Evolutionary conservation across 2,113 vertebrate species (phyloP), one percentile per base, ranked within the genome.

Genomic region (Otolemur garnettii): DNA sequence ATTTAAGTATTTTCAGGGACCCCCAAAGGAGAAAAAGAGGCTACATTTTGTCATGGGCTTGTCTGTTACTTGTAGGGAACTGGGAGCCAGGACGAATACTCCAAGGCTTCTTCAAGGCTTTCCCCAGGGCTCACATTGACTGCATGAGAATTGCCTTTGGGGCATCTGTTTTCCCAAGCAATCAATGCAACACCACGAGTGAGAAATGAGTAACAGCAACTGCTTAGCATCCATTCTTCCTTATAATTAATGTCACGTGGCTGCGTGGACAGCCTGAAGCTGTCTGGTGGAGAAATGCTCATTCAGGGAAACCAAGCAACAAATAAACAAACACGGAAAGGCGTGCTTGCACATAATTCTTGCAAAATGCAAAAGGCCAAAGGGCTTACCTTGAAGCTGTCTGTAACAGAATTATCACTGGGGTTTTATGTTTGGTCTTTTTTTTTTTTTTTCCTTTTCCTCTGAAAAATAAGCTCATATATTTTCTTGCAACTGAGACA

Each of bases 401-500:
- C 94, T 96, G 11, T 87, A 96, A 94, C 83, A 2, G 72, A 93
- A 94, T 95, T 94, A 90, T 72, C 22, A 53, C 66, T 64, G 68
- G 81, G 90, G 64, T 81, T 91, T 97, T 96, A 74, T 28, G 4
- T 5, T 69, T 95, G 72, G n/a, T 93, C 83, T 97, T 93, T 97
- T 97, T 75, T 74, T 97, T 93, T 97, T 97, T 74, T 74, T 77
- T 75, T 64, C 91, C 91, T 95, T 96, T 87, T 86, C 72, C 84
- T 90, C 80, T 96, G 92, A 93, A 94, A 96, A 96, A 91, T 95
- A 96, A 96, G 90, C 97, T 97, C 97, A 98, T 98, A 98, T 97
- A 98, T 98, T 98, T 98, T 93, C 96, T 95, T 42, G 94, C 69
- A 59, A 28, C 21, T 77, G 92, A 98, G 98, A 98, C 97, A 98